Conservation (phyloP, 2,113 vertebrate genomes). For the Calidris pygmaea region DNA sequence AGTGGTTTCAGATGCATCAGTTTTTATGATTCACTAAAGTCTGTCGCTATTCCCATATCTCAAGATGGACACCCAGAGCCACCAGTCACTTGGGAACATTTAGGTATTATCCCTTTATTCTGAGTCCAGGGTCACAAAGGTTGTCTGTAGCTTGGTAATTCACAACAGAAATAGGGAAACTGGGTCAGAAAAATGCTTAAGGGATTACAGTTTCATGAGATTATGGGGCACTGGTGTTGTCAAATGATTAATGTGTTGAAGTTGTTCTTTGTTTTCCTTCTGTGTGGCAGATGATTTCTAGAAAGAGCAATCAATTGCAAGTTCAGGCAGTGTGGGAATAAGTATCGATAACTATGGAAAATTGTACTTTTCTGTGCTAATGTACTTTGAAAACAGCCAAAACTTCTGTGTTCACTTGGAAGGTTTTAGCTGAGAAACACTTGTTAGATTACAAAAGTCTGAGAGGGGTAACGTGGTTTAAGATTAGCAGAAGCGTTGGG, state of each 20-base stretch:
- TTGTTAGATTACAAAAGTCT: background rate
- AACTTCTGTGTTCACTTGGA: background rate
- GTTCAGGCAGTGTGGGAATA: background rate
- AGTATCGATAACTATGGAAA: background rate
- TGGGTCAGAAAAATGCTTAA: constrained; percentile 9
- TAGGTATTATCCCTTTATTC: background rate
- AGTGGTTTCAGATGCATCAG: background rate
- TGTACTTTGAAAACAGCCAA: background rate
- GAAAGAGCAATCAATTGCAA: background rate
- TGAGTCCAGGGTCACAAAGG: background rate
- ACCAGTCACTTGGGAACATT: background rate
- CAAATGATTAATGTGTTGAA: background rate
- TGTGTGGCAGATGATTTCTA: background rate
- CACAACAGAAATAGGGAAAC: background rate
- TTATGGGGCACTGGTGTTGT: background rate
- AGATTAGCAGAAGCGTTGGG: background rate
- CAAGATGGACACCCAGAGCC: background rate
- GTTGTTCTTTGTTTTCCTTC: background rate
- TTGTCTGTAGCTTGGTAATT: background rate
- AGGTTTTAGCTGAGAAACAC: background rate
- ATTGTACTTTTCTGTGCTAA: background rate
- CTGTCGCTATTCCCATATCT: background rate
- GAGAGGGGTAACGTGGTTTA: background rate
- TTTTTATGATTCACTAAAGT: background rate
- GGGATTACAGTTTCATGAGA: background rate